Base-by-base conservation (phyloP, 2,888 invertebrate species). In the Cyrtodaria siliqua region DNA sequence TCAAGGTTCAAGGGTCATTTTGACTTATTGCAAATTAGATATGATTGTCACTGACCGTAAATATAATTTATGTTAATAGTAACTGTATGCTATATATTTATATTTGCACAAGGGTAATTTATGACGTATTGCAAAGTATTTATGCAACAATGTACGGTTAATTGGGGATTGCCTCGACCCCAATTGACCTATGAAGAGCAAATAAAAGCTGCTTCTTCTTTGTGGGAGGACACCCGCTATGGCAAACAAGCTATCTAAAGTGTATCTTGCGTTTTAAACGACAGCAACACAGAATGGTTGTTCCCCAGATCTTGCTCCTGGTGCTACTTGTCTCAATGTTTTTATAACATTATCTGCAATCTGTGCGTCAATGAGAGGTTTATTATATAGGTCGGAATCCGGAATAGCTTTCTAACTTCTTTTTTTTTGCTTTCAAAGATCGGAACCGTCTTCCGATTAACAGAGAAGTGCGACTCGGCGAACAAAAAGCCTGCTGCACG, bases 221-320 rank as follows among this genome's bases (percentile, higher is more conserved):
- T n/a, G n/a, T n/a, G n/a, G n/a, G n/a, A n/a, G n/a, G n/a, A n/a
- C n/a, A n/a, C n/a, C n/a, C n/a, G n/a, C n/a, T n/a, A n/a, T n/a
- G n/a, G n/a, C n/a, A n/a, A n/a, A n/a, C n/a, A n/a, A n/a, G n/a
- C n/a, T n/a, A 96, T 96, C 94, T 82, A 96, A 93, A 93, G 95
- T 97, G 90, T 95, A 93, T 79, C 93, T 91, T 0, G 97, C 97
- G 89, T 97, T 96, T 90, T 96, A 97, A 0, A 97, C 97, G 84
- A 97, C 95, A 1, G 96, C 97, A 44, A 97, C 92, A 83, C 97
- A 96, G 89, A 95, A 97, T 6, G 97, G 96, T n/a, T n/a, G n/a
- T 68, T 93, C 24, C 6, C 12, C 38, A 14, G 16, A 26, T 26
- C 57, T 97, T 97, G 40, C 42, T 38, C 9, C 8, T 8, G 40